phyloP scores from a whole-genome alignment of 2,113 vertebrate species.

The Bambusicola thoracicus region DNA sequence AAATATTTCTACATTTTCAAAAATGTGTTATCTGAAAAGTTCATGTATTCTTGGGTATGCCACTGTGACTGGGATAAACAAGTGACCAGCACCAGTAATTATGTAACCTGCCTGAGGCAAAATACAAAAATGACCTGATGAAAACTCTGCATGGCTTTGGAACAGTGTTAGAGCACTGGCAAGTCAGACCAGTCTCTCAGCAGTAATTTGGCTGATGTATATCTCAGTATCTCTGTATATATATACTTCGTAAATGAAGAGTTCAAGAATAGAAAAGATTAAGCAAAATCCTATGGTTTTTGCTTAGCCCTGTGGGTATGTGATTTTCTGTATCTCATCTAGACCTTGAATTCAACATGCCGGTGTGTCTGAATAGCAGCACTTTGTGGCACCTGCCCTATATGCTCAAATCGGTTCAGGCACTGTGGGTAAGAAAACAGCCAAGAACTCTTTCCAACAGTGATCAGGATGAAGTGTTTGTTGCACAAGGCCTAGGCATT shows the following conservation, averaged over 20 bases:
- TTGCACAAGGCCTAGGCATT: neutral
- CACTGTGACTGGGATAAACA: neutral
- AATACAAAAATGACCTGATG: rapidly evolving
- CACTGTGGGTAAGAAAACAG: neutral
- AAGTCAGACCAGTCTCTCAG: neutral
- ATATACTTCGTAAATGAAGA: neutral
- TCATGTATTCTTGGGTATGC: neutral
- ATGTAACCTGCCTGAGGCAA: neutral
- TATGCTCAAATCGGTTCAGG: neutral
- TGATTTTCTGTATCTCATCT: neutral
- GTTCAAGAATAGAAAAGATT: neutral
- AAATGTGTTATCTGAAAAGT: neutral
- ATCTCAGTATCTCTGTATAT: neutral
- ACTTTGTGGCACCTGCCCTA: neutral
- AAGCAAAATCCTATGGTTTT: neutral
- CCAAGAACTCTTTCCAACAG: neutral
- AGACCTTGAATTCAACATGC: neutral
- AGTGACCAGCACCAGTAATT: neutral
- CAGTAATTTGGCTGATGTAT: neutral
- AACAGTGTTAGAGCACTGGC: neutral
- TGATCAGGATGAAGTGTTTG: neutral
- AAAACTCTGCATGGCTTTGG: neutral
- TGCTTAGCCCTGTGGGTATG: neutral
- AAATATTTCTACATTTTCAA: neutral
- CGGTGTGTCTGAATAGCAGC: neutral